phyloP scores from a whole-genome alignment of 2,797 vertebrate genomes.

The Odontamblyopus lacepedii region DNA sequence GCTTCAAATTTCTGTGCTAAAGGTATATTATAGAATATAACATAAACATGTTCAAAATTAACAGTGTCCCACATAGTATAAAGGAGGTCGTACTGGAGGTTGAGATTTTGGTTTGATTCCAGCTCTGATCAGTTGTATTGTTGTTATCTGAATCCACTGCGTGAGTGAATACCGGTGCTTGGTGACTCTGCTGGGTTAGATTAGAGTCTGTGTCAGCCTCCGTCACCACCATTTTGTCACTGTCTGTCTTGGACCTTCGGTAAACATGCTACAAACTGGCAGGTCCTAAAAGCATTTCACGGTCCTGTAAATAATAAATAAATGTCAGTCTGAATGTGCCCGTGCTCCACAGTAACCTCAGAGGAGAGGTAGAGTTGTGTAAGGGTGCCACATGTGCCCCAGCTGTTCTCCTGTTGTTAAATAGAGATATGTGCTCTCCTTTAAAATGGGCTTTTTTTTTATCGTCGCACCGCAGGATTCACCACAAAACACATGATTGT shows the following conservation, averaged over 20 bases:
- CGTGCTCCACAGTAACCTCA: slow-evolving; percentile 31
- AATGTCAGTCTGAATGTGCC: slow-evolving; percentile 37
- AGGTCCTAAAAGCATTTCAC: not conserved
- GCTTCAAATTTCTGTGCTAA: too few relatives aligned
- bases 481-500: not conserved
- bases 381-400: slow-evolving; percentile 62
- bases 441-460: slow-evolving; percentile 47
- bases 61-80: too few relatives aligned
- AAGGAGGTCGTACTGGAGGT: too few relatives aligned
- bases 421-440: slow-evolving; percentile 32
- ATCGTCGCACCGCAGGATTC: slow-evolving; percentile 11
- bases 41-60: too few relatives aligned
- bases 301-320: slow-evolving; percentile 32
- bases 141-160: not conserved
- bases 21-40: too few relatives aligned
- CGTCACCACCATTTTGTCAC: not conserved
- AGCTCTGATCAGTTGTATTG: too few relatives aligned
- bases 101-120: too few relatives aligned
- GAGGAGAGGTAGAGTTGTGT: slow-evolving; percentile 48
- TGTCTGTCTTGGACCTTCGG: not conserved
- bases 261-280: too few relatives aligned
- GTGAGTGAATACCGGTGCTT: not conserved
- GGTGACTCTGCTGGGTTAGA: not conserved
- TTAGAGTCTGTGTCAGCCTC: not conserved
- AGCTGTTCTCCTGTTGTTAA: slow-evolving; percentile 59